Percentiles rank a stretch among this genome's conserved stretches.
phyloP scores from a whole-genome alignment of 2,113 vertebrate genomes.

The Phalacrocorax brasilianus region DNA sequence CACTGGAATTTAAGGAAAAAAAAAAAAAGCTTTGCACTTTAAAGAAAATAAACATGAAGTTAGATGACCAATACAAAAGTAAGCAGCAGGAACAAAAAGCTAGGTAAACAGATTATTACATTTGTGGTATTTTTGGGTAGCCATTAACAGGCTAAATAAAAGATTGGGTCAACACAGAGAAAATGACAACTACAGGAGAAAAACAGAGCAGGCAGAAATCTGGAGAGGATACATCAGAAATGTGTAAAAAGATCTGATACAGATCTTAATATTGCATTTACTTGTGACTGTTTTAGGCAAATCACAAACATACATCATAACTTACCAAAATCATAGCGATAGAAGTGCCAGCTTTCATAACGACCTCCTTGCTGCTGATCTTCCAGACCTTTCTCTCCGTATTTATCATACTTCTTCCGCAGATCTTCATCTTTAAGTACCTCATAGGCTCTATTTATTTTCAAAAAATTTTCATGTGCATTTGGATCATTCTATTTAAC shows the following conservation, averaged over 20 bases:
- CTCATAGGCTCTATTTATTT: slow-evolving; percentile 96
- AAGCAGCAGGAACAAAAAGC: neutral
- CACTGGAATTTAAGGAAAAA: neutral
- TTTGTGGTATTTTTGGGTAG: neutral
- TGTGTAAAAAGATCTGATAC: fast-evolving
- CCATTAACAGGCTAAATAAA: neutral
- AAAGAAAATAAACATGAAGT: neutral
- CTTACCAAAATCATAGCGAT: slow-evolving; percentile 96
- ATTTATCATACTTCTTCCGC: slow-evolving; percentile 97
- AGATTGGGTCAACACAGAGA: neutral
- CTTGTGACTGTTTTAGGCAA: neutral
- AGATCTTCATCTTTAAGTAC: slow-evolving; percentile 97
- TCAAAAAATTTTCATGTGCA: slow-evolving; percentile 93
- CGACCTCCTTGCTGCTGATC: slow-evolving; percentile 87
- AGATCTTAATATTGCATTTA: neutral
- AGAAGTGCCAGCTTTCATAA: slow-evolving; percentile 97
- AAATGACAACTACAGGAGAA: neutral
- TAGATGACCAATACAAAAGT: neutral
- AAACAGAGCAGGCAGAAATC: neutral
- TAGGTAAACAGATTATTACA: neutral
- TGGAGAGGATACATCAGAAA: neutral
- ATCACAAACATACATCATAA: neutral
- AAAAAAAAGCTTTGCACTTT: neutral
- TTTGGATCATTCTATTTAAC: slow-evolving; percentile 83
- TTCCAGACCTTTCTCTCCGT: slow-evolving; percentile 93